These are phyloP conservation scores for Silvanus unidentatus DNA, from an alignment of 2,888 invertebrate species.

Conservation along the genomic window DNA sequence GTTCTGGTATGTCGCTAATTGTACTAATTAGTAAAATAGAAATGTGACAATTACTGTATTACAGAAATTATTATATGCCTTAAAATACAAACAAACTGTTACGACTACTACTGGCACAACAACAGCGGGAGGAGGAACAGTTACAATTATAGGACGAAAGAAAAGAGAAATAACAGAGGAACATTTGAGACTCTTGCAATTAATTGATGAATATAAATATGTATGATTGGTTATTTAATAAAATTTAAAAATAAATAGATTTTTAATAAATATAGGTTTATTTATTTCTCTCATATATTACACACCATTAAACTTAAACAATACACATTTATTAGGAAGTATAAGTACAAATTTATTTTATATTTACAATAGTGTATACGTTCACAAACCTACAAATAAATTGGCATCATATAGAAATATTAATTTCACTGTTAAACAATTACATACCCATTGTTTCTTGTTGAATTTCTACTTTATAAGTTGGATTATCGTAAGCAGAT, in stretches of 20 bases:
- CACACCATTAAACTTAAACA: slow-evolving; percentile 28
- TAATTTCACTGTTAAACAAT: neutral
- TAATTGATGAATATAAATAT: slow-evolving; percentile 35
- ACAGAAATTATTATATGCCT: slow-evolving; percentile 62
- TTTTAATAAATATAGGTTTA: slow-evolving; percentile 20
- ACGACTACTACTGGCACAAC: slow-evolving; percentile 45
- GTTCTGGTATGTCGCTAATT: slow-evolving; percentile 59
- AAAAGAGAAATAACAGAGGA: slow-evolving; percentile 25
- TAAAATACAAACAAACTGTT: slow-evolving; percentile 54
- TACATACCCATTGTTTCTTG: slow-evolving; percentile 83
- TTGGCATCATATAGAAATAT: neutral
- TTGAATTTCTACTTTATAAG: slow-evolving; percentile 89
- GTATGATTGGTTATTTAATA: slow-evolving; percentile 7
- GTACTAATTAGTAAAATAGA: neutral
- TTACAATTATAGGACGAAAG: slow-evolving; percentile 37
- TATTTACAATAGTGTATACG: slow-evolving; percentile 27
- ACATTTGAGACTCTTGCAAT: slow-evolving; percentile 31
- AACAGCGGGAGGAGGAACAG: slow-evolving; percentile 39
- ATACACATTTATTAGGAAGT: slow-evolving; percentile 19
- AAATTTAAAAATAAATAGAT: slow-evolving; percentile 6
- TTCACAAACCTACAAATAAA: slow-evolving; percentile 25
- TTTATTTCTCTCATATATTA: slow-evolving; percentile 26
- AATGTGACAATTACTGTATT: slow-evolving; percentile 28
- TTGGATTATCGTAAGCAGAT: slow-evolving; percentile 89
- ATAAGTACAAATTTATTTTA: slow-evolving; percentile 18